These are phyloP conservation scores for Amphiprion ocellaris DNA, from an alignment of 2,113 vertebrate genomes.

Conservation along the genomic window DNA sequence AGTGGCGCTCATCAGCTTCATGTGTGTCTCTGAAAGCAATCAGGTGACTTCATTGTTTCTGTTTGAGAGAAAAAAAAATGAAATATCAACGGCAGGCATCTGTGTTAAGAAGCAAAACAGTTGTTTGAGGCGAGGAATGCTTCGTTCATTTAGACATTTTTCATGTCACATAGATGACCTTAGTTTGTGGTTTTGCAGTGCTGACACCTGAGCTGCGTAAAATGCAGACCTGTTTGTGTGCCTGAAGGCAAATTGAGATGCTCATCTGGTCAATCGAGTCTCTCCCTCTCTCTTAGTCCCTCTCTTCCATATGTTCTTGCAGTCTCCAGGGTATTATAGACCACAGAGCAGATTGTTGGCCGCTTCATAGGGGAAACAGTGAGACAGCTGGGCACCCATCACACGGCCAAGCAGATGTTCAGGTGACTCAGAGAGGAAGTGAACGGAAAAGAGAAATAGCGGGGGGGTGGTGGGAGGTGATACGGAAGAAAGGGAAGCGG, in stretches of 20 bases:
- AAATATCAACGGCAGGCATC: neutral
- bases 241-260: slow-evolving; percentile 66
- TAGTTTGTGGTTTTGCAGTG: slow-evolving; percentile 46
- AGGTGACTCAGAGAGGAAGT: slow-evolving; percentile 71
- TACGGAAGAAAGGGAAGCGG: slow-evolving; percentile 28
- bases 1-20: slow-evolving; percentile 36
- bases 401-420: slow-evolving; percentile 79
- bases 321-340: slow-evolving; percentile 63
- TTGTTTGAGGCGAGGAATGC: slow-evolving; percentile 19
- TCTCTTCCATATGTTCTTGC: slow-evolving; percentile 68
- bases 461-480: slow-evolving; percentile 20
- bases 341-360: slow-evolving; percentile 78
- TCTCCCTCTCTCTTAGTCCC: slow-evolving; percentile 41
- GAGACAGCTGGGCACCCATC: slow-evolving; percentile 80
- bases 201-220: slow-evolving; percentile 58
- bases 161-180: slow-evolving; percentile 30
- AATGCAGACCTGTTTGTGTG: slow-evolving; percentile 58
- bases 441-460: slow-evolving; percentile 41
- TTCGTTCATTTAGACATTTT: slow-evolving; percentile 38
- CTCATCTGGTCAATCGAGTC: slow-evolving; percentile 58
- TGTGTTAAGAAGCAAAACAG: slow-evolving; percentile 25
- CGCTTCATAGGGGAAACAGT: slow-evolving; percentile 66
- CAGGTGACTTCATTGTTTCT: slow-evolving; percentile 16
- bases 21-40: slow-evolving; percentile 17
- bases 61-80: slow-evolving; percentile 5